Conservation (phyloP, 2,113 vertebrate genomes). For the Indicator indicator region DNA sequence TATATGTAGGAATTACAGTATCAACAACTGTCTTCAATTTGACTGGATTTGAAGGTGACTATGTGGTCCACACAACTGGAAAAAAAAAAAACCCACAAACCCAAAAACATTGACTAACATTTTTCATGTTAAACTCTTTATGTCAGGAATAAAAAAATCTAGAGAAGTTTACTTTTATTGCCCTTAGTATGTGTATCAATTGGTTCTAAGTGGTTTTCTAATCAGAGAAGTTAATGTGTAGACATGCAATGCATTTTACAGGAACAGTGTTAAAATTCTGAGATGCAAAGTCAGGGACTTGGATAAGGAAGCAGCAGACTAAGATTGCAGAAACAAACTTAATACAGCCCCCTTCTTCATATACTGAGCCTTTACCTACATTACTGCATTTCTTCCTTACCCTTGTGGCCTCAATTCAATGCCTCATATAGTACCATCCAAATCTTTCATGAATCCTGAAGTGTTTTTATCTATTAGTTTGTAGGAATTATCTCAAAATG, state of each 20-base stretch:
- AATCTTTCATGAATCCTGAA: background rate
- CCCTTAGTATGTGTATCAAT: background rate
- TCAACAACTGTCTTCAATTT: no score
- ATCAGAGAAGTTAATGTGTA: background rate
- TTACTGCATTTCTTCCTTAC: background rate
- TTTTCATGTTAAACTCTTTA: background rate
- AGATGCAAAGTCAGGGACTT: background rate
- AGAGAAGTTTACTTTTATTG: background rate
- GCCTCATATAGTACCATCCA: background rate
- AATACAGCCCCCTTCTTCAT: background rate
- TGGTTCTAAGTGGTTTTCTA: background rate
- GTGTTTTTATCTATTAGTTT: background rate
- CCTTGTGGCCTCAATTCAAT: accelerated
- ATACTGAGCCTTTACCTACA: background rate
- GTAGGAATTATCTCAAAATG: background rate
- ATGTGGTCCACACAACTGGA: background rate
- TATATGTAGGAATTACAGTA: background rate
- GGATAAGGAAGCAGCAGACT: background rate
- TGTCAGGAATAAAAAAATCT: background rate
- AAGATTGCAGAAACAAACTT: background rate
- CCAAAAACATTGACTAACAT: background rate
- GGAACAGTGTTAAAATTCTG: background rate
- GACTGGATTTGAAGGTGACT: background rate
- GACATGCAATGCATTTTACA: background rate
- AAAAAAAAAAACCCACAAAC: no score